phyloP scores from a whole-genome alignment of 2,797 vertebrate genomes.

The Eurystomus glaucurus region DNA sequence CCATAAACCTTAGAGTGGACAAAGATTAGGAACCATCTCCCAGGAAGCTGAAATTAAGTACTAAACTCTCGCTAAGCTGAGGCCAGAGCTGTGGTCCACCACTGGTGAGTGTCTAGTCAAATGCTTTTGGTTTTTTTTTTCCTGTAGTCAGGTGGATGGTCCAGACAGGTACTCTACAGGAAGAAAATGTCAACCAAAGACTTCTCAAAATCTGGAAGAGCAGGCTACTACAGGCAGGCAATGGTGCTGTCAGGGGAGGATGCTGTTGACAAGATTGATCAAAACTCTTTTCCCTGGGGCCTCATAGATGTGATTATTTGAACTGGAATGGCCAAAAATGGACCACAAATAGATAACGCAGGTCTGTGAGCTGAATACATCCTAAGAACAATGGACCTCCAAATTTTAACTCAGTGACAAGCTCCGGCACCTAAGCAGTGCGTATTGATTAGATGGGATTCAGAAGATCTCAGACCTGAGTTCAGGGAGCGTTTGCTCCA shows the following conservation, averaged over 20 bases:
- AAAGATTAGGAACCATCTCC: not conserved
- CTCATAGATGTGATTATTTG: not conserved
- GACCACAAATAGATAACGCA: fast-evolving
- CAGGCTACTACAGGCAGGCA: fast-evolving
- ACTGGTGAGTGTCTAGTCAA: not conserved
- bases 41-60: not conserved
- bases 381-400: not conserved
- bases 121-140: not conserved
- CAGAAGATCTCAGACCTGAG: not conserved
- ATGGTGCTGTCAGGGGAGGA: not conserved
- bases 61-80: not conserved
- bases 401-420: not conserved
- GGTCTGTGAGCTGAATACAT: not conserved
- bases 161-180: not conserved
- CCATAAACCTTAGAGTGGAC: not conserved
- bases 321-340: not conserved
- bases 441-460: not conserved
- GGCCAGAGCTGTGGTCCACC: not conserved
- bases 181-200: not conserved
- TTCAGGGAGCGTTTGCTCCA: not conserved
- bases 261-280: not conserved
- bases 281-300: not conserved
- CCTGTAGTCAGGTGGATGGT: not conserved
- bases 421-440: not conserved
- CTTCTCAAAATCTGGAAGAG: not conserved